These are phyloP conservation scores for Melinaea marsaeus DNA, from an alignment of 2,888 invertebrate species.

Conservation along the genomic window DNA sequence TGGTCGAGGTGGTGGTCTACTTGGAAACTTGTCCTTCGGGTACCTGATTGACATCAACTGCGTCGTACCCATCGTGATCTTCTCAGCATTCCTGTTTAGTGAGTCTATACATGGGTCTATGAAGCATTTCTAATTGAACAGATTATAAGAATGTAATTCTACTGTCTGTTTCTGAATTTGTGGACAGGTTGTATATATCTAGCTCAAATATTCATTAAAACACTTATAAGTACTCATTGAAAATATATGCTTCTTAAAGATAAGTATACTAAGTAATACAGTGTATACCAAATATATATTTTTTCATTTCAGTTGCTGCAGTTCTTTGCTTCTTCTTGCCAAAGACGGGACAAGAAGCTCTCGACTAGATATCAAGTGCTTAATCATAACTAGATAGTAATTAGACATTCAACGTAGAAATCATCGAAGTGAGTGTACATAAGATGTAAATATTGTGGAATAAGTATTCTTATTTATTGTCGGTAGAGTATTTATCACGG, in stretches of 20 bases:
- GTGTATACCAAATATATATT: constrained; percentile 15
- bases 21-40: constrained; percentile 87
- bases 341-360: constrained; percentile 84
- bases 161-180: neutral
- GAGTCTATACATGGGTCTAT: constrained; percentile 51
- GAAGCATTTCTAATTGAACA: neutral
- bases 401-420: constrained; percentile 29
- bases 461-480: constrained; percentile 61
- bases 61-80: constrained; percentile 84
- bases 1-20: constrained; percentile 86
- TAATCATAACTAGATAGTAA: constrained; percentile 54
- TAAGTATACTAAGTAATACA: neutral
- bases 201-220: neutral
- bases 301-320: constrained; percentile 81
- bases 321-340: constrained; percentile 85
- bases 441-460: constrained; percentile 71
- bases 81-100: constrained; percentile 86
- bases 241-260: neutral
- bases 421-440: constrained; percentile 51
- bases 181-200: neutral
- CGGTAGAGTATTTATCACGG: constrained; percentile 28
- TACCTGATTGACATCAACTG: constrained; percentile 89
- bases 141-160: neutral
- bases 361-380: constrained; percentile 74
- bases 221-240: neutral